These are phyloP conservation scores for Sardinella longiceps DNA, from an alignment of 2,797 vertebrate species.

Conservation along the genomic window DNA sequence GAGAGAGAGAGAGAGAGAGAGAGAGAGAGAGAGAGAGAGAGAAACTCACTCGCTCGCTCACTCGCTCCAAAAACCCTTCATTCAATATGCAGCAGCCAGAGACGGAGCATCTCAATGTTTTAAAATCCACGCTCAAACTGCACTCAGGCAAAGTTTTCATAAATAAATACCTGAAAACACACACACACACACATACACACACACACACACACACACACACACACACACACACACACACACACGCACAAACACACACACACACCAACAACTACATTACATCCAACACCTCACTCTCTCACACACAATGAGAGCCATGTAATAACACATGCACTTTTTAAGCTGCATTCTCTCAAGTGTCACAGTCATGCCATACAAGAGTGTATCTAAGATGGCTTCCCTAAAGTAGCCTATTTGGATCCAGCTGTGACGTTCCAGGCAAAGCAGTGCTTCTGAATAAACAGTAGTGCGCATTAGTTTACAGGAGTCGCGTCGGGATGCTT, in stretches of 20 bases:
- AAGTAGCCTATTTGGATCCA: not conserved
- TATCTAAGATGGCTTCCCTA: not conserved
- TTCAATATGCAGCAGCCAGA: not conserved
- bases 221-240: not conserved
- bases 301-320: not conserved
- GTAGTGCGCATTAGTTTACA: not conserved
- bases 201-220: not conserved
- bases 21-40: not conserved
- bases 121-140: not conserved
- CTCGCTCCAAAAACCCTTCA: not conserved
- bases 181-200: not conserved
- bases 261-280: not conserved
- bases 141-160: conserved; percentile 17
- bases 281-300: not conserved
- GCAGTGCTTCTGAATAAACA: not conserved
- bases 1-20: not conserved
- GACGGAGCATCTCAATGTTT: conserved; percentile 22
- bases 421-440: not conserved
- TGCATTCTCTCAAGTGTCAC: not conserved
- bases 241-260: not conserved
- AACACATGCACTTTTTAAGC: not conserved
- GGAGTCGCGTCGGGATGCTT: not conserved
- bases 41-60: not conserved
- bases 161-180: conserved; percentile 2
- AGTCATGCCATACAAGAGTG: not conserved